A percentile compares a stretch with the other conserved stretches of the same genome.
These are phyloP conservation scores for Gorsachius magnificus DNA, from an alignment of 2,797 vertebrate species.

Conservation along the genomic window DNA sequence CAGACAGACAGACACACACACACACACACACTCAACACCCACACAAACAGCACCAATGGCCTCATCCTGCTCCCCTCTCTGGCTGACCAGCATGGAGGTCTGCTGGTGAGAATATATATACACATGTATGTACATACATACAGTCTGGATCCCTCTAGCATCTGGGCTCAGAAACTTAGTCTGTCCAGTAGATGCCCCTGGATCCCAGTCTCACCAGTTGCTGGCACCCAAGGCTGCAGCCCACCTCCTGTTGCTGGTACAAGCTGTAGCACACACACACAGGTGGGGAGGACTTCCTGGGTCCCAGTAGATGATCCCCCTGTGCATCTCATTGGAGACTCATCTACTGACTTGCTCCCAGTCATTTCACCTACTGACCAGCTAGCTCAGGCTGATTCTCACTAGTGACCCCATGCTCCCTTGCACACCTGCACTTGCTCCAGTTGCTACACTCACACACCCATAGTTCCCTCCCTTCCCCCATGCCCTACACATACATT, in stretches of 20 bases:
- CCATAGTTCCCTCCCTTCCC: accelerated
- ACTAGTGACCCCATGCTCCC: accelerated
- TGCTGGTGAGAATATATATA: background rate
- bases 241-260: background rate
- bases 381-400: background rate
- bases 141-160: background rate
- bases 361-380: background rate
- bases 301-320: accelerated
- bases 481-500: accelerated
- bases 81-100: background rate
- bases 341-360: background rate
- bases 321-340: background rate
- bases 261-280: background rate
- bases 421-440: background rate
- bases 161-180: background rate
- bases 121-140: accelerated
- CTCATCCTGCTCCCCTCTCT: background rate
- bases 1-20: too few relatives aligned
- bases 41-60: background rate
- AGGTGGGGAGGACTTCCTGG: background rate
- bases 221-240: accelerated
- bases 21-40: background rate
- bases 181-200: background rate
- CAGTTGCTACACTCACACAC: background rate
- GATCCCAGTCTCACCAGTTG: background rate